These are phyloP conservation scores for Rhinichthys klamathensis DNA, from an alignment of 2,113 vertebrate genomes.

Conservation along the genomic window DNA sequence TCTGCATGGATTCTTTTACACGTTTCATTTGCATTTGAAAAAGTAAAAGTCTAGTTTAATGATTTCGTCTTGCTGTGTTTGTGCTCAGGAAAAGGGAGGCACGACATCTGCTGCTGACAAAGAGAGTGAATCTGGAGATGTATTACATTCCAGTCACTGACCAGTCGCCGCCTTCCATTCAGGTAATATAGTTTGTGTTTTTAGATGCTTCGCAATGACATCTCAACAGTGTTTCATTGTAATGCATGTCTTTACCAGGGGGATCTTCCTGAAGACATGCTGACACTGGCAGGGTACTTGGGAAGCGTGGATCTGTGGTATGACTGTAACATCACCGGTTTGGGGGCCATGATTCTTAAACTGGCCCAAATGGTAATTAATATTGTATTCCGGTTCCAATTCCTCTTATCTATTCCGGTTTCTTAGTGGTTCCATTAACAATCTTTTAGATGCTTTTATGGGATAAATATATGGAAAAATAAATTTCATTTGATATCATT, in stretches of 20 bases:
- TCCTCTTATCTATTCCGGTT: background rate
- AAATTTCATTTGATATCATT: background rate
- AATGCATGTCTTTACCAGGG: slow-evolving; percentile 48
- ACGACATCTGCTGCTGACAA: slow-evolving; percentile 75
- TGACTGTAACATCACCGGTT: slow-evolving; percentile 81
- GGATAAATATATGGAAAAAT: background rate
- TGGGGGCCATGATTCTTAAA: slow-evolving; percentile 81
- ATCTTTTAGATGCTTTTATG: background rate
- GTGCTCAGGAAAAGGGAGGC: slow-evolving; percentile 79
- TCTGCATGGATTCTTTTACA: background rate
- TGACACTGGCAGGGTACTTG: slow-evolving; percentile 78
- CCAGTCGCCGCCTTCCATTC: background rate
- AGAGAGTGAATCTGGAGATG: slow-evolving; percentile 80
- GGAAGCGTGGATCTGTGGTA: slow-evolving; percentile 85
- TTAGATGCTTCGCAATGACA: background rate
- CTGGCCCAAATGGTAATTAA: slow-evolving; percentile 80
- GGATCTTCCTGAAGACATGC: slow-evolving; percentile 15
- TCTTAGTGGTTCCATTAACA: background rate
- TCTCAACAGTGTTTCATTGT: background rate
- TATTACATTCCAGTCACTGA: slow-evolving; percentile 82
- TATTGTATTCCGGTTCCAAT: background rate
- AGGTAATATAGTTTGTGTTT: slow-evolving; percentile 57
- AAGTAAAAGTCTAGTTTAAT: background rate
- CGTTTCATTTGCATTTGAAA: background rate
- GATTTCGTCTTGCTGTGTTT: background rate